phyloP scores from a whole-genome alignment of 2,797 vertebrate genomes.

The Megalops cyprinoides region DNA sequence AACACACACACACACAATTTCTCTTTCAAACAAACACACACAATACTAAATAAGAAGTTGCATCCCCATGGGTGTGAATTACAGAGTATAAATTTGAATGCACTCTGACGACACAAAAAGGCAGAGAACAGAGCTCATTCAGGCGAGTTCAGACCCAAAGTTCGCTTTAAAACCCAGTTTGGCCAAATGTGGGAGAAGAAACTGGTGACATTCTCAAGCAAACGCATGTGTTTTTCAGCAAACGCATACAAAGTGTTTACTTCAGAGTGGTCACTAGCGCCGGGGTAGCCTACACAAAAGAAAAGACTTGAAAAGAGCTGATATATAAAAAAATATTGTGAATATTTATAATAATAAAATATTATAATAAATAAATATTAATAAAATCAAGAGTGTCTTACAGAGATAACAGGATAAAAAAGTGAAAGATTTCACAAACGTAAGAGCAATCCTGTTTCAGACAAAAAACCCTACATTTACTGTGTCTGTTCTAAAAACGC shows the following conservation, averaged over 20 bases:
- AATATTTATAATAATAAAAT: too few relatives aligned
- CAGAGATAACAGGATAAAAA: too few relatives aligned
- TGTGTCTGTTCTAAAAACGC: too few relatives aligned
- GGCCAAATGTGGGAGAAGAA: conserved; percentile 21
- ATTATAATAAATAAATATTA: too few relatives aligned
- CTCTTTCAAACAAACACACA: too few relatives aligned
- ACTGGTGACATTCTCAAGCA: not conserved
- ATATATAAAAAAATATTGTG: too few relatives aligned
- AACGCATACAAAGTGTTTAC: not conserved
- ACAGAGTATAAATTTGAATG: conserved; percentile 7
- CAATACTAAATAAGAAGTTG: not conserved
- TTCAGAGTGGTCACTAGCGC: not conserved
- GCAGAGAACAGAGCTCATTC: conserved; percentile 21
- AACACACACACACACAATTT: not conserved
- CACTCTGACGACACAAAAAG: conserved; percentile 25
- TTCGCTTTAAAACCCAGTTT: conserved; percentile 27
- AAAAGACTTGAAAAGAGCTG: not conserved
- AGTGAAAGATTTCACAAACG: too few relatives aligned
- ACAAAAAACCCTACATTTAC: too few relatives aligned
- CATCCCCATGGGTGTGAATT: conserved; percentile 24
- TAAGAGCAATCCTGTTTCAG: too few relatives aligned
- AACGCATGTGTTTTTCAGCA: not conserved
- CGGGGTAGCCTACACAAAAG: conserved; percentile 7
- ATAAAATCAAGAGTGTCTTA: too few relatives aligned
- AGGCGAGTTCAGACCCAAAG: conserved; percentile 31